Base-by-base conservation (phyloP, 1,140 invertebrate genomes). In the Drosophila nebulosa region DNA sequence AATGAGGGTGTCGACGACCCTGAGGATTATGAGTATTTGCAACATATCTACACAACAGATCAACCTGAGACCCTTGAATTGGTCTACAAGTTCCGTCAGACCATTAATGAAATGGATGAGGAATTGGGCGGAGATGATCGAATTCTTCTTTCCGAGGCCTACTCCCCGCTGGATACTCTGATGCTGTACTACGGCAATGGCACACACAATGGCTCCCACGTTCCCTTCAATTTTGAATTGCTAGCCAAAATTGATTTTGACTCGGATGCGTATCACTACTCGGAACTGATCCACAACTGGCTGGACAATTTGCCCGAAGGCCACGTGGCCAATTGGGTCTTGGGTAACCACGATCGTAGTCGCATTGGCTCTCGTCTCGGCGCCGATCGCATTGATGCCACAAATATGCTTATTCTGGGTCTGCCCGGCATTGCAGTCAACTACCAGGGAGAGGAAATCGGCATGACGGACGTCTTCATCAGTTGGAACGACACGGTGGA, bases 401-500 rank as follows among this genome's bases (percentile, higher is more conserved):
- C 95, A 70, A 94, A 95, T 69, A 95, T 96, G 92, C 70, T 97
- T 35, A 91, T 94, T 2, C 81, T 95, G n/a, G 75, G 95, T 1
- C 81, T 97, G 12, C 95, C 96, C 1, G 97, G 97, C 1, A 93
- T 95, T 3, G 92, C 95, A 6, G 92, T 96, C 14, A 95, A 94
- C 3, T 97, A 91, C 53, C 90, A 96, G 92, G 96, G 96, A 4
- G 96, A 97, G 91, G 96, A 97, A 91, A 93, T 97, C 27, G 96
- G 95, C 0, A 97, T 97, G 95, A 91, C 92, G 6, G 94, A 97
- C 90, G 94, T 93, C 5, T 78, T 68, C n/a, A 92, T 94, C 3
- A 91, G 90, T 3, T 95, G 92, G 92, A 78, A 92, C 39, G 92
- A 93, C 3, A 94, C 93, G 0, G 74, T 91, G 3, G 90, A 91